phyloP scores from a whole-genome alignment of 2,113 vertebrate species.

The Nannospalax galili region DNA sequence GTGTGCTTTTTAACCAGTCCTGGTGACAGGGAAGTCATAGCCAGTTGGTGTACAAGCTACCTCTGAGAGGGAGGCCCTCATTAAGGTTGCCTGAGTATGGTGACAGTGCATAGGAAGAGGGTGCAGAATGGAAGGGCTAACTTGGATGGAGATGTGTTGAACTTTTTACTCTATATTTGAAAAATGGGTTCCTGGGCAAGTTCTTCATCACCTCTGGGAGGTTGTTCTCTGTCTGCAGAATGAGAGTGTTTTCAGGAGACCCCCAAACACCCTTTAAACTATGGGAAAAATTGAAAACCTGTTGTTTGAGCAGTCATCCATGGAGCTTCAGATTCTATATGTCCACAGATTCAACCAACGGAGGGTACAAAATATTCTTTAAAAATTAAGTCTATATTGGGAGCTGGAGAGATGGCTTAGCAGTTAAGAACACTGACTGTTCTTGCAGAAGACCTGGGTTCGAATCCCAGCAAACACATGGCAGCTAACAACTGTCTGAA shows the following conservation, averaged over 20 bases:
- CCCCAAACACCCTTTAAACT: neutral
- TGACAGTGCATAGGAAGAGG: accelerated
- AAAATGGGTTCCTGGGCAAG: neutral
- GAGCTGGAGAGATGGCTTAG: too few relatives aligned
- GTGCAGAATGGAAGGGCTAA: accelerated
- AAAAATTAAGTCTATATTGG: neutral
- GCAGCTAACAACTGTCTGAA: too few relatives aligned
- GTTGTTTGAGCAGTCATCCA: neutral
- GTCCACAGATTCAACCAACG: too few relatives aligned
- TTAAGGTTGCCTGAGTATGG: neutral
- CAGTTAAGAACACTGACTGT: too few relatives aligned
- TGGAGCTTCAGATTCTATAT: neutral
- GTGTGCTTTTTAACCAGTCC: neutral
- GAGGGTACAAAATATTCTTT: neutral
- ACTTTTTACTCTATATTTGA: too few relatives aligned
- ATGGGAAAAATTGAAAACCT: neutral
- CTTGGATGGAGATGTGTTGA: too few relatives aligned
- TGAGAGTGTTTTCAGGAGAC: neutral
- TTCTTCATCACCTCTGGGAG: neutral
- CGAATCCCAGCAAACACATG: too few relatives aligned
- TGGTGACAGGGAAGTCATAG: neutral
- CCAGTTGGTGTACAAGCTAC: neutral
- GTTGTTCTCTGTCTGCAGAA: neutral
- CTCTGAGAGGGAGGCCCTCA: neutral
- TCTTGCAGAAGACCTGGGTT: too few relatives aligned